phyloP scores from a whole-genome alignment of 2,113 vertebrate species.

The Cololabis saira region DNA sequence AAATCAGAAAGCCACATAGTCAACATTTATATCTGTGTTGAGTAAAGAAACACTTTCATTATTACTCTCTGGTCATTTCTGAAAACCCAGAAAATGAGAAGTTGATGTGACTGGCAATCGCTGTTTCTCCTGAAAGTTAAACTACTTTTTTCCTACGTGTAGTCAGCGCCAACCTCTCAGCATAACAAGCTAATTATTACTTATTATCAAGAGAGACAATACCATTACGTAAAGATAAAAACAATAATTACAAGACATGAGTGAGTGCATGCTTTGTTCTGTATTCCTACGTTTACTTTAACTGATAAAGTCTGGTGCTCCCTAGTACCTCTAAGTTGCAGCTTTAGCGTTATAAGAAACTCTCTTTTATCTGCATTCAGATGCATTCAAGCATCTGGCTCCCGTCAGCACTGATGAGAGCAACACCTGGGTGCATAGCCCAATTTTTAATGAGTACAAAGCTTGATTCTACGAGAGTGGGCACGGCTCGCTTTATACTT shows the following conservation, averaged over 20 bases:
- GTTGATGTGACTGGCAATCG: neutral
- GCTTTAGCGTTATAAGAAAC: too few species aligned
- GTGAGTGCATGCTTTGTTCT: neutral
- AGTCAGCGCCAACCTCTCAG: too few species aligned
- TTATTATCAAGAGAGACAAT: too few species aligned
- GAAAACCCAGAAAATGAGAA: constrained; percentile 24
- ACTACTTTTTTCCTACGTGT: neutral
- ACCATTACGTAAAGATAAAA: neutral
- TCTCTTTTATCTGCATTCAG: too few species aligned
- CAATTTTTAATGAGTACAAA: too few species aligned
- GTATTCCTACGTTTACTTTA: neutral
- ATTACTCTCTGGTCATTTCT: neutral
- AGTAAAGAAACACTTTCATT: constrained; percentile 10
- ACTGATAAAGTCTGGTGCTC: neutral
- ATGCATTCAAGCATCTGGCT: too few species aligned
- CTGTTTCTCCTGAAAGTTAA: neutral
- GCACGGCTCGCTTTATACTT: too few species aligned
- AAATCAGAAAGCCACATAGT: neutral
- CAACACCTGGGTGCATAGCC: too few species aligned
- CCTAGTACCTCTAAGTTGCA: too few species aligned
- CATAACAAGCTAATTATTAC: too few species aligned
- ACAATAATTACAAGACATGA: neutral
- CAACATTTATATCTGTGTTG: constrained; percentile 5
- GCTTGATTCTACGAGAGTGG: too few species aligned
- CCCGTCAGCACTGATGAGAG: too few species aligned